Evolutionary conservation across 1,140 invertebrate species (phyloP), one percentile per base, ranked within the genome.

Genomic region (Anagrus nilaparvatae): DNA sequence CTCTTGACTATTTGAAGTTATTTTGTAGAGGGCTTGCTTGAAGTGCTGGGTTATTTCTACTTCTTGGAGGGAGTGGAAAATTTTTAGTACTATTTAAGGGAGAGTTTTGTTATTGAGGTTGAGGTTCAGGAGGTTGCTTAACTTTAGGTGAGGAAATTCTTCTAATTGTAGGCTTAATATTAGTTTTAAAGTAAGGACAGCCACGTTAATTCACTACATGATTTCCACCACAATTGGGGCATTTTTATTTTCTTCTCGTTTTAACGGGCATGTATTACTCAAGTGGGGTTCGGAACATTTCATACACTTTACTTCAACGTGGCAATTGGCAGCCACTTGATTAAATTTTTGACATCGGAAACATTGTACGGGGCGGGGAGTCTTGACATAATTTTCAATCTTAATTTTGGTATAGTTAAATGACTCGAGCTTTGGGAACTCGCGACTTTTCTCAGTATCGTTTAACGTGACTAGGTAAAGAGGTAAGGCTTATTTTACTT

Each of bases 341-440:
- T 38, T 38, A 12, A 38, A 38, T n/a, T 18, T 13, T 38, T 38
- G 36, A 18, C 25, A 38, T 16, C 29, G 27, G 24, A 10, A 28
- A 8, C 36, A 38, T 19, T 38, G 36, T 8, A 10, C 2, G 2
- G 12, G 14, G 3, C 9, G 6, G 10, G 18, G 27, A 1, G 36
- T 24, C 3, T 27, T 27, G 13, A 36, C 12, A 25, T 27, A 38
- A 4, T 27, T 8, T 28, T 38, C 36, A 2, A 38, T 10, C 6
- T 4, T 5, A 2, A 37, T 9, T 37, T 16, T 37, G 9, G 27
- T 17, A 8, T 4, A 37, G 2, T 3, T 7, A 1, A 37, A 16
- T 37, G 23, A 2, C 18, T 37, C 17, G 1, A 37, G 2, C 18
- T 32, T 34, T 5, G 3, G 3, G 8, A 36, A 3, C 13, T 36